phyloP scores from a whole-genome alignment of 2,113 vertebrate genomes.

The Neofelis nebulosa region DNA sequence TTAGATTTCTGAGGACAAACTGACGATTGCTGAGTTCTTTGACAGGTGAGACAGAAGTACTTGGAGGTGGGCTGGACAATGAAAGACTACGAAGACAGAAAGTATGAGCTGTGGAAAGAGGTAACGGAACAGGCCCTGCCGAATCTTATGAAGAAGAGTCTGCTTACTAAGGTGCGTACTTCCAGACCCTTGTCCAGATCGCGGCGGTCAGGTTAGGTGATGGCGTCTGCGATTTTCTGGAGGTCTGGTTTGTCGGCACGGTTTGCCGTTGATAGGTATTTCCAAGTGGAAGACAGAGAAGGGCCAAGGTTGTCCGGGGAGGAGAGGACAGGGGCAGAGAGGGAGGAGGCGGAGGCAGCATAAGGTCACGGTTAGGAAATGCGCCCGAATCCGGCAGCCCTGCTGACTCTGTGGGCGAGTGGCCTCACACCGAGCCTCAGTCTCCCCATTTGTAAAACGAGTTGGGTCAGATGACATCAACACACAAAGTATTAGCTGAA shows the following conservation, averaged over 20 bases:
- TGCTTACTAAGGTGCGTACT: constrained; percentile 82
- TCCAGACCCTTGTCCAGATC: neutral
- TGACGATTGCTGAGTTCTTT: neutral
- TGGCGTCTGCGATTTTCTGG: neutral
- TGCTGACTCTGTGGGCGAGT: too few relatives aligned
- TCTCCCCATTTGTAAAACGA: neutral
- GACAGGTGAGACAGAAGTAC: constrained; percentile 90
- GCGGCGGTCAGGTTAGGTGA: constrained; percentile 72
- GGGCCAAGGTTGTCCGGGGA: neutral
- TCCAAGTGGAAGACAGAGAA: neutral
- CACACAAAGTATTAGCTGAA: rapidly evolving
- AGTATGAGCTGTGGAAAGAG: constrained; percentile 86
- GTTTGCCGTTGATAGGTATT: neutral
- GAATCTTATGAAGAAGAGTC: constrained; percentile 85
- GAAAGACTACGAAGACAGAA: constrained; percentile 88
- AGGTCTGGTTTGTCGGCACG: neutral
- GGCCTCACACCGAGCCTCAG: neutral
- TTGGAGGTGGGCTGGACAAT: constrained; percentile 86
- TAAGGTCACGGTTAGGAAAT: rapidly evolving
- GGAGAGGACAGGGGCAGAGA: too few relatives aligned
- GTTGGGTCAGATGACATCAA: rapidly evolving
- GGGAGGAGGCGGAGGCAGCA: neutral
- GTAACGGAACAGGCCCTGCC: constrained; percentile 83
- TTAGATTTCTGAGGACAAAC: neutral
- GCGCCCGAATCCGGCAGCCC: rapidly evolving